A percentile compares a stretch with the other conserved stretches of the same genome.
phyloP scores from a whole-genome alignment of 2,888 invertebrate genomes.

The Antheraea assamensis region DNA sequence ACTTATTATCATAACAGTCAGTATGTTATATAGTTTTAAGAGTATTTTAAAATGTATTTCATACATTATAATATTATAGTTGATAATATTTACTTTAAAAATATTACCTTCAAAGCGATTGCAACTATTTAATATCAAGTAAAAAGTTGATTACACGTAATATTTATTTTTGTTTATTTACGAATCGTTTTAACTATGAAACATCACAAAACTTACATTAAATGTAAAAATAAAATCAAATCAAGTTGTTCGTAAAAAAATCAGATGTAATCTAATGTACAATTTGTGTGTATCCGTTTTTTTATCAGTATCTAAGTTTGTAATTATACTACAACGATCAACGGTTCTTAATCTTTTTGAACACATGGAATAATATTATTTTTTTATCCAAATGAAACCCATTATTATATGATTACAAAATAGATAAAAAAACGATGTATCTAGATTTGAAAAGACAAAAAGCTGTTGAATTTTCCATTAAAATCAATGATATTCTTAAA shows the following conservation, averaged over 20 bases:
- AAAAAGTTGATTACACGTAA: neutral
- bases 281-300: too few species aligned
- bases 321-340: neutral
- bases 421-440: neutral
- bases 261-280: too few species aligned
- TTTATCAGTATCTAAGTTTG: neutral
- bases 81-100: neutral
- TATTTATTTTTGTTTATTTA: neutral
- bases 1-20: slow-evolving; percentile 2
- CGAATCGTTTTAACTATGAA: neutral
- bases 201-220: neutral
- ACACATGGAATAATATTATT: neutral
- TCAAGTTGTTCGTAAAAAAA: too few species aligned
- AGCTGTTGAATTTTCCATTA: neutral
- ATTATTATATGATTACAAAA: neutral
- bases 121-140: neutral
- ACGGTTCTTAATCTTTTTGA: neutral
- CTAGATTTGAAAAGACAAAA: neutral
- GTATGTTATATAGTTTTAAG: slow-evolving; percentile 10
- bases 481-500: too few species aligned
- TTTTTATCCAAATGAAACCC: too few species aligned
- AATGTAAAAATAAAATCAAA: too few species aligned
- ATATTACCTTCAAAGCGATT: neutral
- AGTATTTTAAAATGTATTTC: neutral
- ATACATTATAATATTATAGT: neutral